Evolutionary conservation across 2,888 invertebrate species (phyloP).

Genomic region (Coleophora deauratella): DNA sequence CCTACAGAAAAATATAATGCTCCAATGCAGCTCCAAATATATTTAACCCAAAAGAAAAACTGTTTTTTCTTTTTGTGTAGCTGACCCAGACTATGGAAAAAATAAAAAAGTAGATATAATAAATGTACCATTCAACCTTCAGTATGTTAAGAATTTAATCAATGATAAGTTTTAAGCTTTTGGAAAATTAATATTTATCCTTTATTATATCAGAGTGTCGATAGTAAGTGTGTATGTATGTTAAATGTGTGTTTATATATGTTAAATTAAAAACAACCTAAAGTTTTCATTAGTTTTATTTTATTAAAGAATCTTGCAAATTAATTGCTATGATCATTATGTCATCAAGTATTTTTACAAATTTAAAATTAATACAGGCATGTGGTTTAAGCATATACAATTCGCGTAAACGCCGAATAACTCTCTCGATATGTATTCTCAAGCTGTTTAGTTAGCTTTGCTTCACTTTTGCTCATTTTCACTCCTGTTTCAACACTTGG

Average conservation of each 20-base stretch:
- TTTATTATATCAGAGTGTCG: constrained; percentile 13
- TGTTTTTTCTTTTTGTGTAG: constrained; percentile 18
- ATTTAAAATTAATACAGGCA: constrained; percentile 5
- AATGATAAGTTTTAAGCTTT: constrained; percentile 7
- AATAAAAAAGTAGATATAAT: constrained; percentile 16
- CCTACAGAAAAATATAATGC: constrained; percentile 14
- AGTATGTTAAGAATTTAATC: constrained; percentile 13
- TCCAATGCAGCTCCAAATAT: constrained; percentile 20
- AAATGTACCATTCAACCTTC: constrained; percentile 4
- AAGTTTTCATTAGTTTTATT: not conserved
- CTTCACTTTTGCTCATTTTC: constrained; percentile 15
- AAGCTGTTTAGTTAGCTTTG: constrained; percentile 17
- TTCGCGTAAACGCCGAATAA: constrained; percentile 16
- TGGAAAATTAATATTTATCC: constrained; percentile 16
- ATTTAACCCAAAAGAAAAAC: constrained; percentile 10
- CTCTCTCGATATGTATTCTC: constrained; percentile 18
- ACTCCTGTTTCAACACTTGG: constrained; percentile 13
- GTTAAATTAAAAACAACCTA: too few relatives aligned
- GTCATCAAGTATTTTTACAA: too few relatives aligned
- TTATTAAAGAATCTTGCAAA: constrained; percentile 9
- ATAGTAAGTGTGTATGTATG: too few relatives aligned
- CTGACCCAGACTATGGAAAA: constrained; percentile 11
- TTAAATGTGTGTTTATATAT: too few relatives aligned
- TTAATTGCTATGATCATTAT: constrained; percentile 8
- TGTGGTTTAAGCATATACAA: constrained; percentile 20